Evolutionary conservation across 2,797 vertebrate genomes (phyloP).

Genomic region (Pseudocheirus occidentalis): DNA sequence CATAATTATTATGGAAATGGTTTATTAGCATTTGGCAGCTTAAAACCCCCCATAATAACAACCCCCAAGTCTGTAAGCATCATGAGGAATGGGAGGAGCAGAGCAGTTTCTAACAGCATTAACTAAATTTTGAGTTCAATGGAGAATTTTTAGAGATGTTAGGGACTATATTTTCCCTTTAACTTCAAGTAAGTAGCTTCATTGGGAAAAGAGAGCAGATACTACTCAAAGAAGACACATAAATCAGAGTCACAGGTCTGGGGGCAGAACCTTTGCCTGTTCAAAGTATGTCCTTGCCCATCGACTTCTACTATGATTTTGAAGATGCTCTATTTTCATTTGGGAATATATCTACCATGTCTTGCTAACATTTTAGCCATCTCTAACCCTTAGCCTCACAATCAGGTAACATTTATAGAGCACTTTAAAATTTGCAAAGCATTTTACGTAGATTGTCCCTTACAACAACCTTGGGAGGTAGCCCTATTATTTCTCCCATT

Average conservation of each 20-base stretch:
- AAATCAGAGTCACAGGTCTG: neutral
- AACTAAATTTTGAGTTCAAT: neutral
- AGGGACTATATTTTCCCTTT: slow-evolving; percentile 15
- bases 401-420: neutral
- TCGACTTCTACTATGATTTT: neutral
- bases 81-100: neutral
- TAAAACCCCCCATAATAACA: neutral
- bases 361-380: neutral
- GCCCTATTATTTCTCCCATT: neutral
- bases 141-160: slow-evolving; percentile 4
- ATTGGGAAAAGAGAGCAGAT: neutral
- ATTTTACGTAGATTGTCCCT: neutral
- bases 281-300: neutral
- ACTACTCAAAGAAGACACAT: neutral
- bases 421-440: neutral
- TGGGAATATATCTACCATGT: neutral
- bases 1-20: slow-evolving; percentile 66
- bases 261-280: neutral
- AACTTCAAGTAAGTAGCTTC: neutral
- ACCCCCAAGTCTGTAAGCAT: neutral
- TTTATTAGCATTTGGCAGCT: slow-evolving; percentile 54
- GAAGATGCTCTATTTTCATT: neutral
- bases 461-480: neutral
- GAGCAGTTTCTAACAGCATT: neutral
- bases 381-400: neutral